phyloP scores from a whole-genome alignment of 1,140 invertebrate species.

The Drosophila arizonae region DNA sequence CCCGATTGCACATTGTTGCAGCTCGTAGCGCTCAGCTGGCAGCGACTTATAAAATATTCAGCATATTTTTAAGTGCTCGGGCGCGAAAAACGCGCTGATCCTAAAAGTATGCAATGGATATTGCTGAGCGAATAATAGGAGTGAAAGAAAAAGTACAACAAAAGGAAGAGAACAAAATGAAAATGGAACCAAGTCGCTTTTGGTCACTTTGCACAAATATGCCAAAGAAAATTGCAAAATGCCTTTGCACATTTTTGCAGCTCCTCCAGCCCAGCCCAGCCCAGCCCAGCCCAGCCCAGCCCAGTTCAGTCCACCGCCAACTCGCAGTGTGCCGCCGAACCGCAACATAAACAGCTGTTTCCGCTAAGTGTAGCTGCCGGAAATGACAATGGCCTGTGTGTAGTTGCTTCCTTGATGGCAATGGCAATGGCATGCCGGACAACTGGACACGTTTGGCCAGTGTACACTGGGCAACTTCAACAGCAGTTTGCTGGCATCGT shows the following conservation, averaged over 20 bases:
- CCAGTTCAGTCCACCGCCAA: too few species aligned
- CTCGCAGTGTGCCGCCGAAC: neutral
- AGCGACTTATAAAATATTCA: slow-evolving; percentile 64
- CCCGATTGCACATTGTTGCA: slow-evolving; percentile 62
- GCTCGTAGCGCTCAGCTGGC: slow-evolving; percentile 20
- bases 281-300: neutral
- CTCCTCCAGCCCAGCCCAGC: neutral
- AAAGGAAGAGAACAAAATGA: neutral
- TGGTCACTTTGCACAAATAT: slow-evolving; percentile 48
- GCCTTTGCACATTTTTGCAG: slow-evolving; percentile 46
- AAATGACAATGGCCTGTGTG: slow-evolving; percentile 63
- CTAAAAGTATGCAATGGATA: slow-evolving; percentile 66
- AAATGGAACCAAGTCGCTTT: slow-evolving; percentile 27
- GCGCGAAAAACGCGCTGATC: slow-evolving; percentile 63
- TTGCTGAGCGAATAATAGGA: slow-evolving; percentile 30
- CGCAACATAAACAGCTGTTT: slow-evolving; percentile 61
- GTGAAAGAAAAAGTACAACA: slow-evolving; percentile 13
- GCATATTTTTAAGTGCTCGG: slow-evolving; percentile 74
- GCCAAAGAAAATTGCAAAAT: slow-evolving; percentile 61
- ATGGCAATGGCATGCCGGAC: slow-evolving; percentile 34
- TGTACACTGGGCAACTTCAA: slow-evolving; percentile 8
- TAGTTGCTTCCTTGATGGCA: slow-evolving; percentile 35
- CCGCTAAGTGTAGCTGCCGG: slow-evolving; percentile 69
- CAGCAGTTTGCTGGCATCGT: slow-evolving; percentile 30
- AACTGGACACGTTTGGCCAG: slow-evolving; percentile 25